Conservation (phyloP, 2,888 invertebrate species). For the Argyresthia albistria region DNA sequence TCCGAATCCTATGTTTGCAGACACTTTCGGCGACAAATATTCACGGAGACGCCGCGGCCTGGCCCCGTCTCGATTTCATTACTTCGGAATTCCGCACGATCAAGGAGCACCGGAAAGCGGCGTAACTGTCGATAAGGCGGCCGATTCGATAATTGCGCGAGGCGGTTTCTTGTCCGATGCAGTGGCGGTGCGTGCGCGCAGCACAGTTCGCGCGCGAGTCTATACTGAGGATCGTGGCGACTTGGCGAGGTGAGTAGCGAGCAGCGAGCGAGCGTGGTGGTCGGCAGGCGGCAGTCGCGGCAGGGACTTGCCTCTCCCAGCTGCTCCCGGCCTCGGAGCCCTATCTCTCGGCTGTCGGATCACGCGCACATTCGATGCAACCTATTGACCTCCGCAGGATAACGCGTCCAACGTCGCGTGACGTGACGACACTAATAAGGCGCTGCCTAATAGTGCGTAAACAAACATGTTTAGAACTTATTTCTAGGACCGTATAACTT, state of each 20-base stretch:
- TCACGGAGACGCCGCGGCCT: slow-evolving; percentile 19
- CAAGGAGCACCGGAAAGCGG: slow-evolving; percentile 30
- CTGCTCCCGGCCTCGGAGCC: slow-evolving; percentile 34
- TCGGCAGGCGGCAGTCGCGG: slow-evolving; percentile 24
- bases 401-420: slow-evolving; percentile 30
- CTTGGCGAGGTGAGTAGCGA: slow-evolving; percentile 23
- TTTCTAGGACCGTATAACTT: not conserved
- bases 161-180: slow-evolving; percentile 17
- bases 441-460: not conserved
- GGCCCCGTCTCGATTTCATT: slow-evolving; percentile 31
- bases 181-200: slow-evolving; percentile 51
- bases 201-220: slow-evolving; percentile 58
- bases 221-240: slow-evolving; percentile 51
- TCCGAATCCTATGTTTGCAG: too few species aligned
- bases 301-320: not conserved
- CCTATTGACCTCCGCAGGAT: slow-evolving; percentile 60
- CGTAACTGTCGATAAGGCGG: slow-evolving; percentile 39
- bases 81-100: slow-evolving; percentile 30
- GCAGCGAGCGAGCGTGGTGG: too few species aligned
- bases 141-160: slow-evolving; percentile 32
- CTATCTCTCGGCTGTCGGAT: slow-evolving; percentile 40
- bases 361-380: slow-evolving; percentile 24
- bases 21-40: slow-evolving; percentile 19
- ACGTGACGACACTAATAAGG: not conserved
- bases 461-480: not conserved